Conservation (phyloP, 2,113 vertebrate species). For the Stictonetta naevosa region DNA sequence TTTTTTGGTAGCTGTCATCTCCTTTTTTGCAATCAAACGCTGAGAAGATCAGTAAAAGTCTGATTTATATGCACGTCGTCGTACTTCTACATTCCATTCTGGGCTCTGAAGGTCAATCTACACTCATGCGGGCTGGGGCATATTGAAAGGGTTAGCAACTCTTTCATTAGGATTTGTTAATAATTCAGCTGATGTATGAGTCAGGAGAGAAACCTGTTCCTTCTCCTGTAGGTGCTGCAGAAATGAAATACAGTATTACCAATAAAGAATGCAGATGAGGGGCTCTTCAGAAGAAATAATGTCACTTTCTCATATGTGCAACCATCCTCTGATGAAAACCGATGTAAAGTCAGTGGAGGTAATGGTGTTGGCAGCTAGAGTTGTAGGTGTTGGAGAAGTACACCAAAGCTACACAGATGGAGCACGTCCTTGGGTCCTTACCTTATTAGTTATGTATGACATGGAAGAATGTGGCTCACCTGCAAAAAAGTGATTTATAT, state of each 20-base stretch:
- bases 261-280: not conserved
- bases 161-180: conserved; percentile 54
- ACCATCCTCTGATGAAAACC: not conserved
- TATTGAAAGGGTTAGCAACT: not conserved
- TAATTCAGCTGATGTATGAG: conserved; percentile 54
- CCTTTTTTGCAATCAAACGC: not conserved
- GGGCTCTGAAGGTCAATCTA: conserved; percentile 27
- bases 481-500: not conserved
- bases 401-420: not conserved
- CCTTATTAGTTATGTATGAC: not conserved
- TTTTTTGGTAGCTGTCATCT: not conserved
- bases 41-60: not conserved
- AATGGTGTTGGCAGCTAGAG: not conserved
- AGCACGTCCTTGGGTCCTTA: not conserved
- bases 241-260: not conserved
- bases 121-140: not conserved
- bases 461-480: not conserved
- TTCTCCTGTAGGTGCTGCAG: not conserved
- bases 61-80: conserved; percentile 60
- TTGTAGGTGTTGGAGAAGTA: not conserved
- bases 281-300: not conserved
- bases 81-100: conserved; percentile 24
- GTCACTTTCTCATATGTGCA: not conserved
- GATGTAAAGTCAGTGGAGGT: not conserved
- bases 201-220: not conserved